Evolutionary conservation across 1,140 invertebrate genomes (phyloP).

Genomic region (Panonychus citri): DNA sequence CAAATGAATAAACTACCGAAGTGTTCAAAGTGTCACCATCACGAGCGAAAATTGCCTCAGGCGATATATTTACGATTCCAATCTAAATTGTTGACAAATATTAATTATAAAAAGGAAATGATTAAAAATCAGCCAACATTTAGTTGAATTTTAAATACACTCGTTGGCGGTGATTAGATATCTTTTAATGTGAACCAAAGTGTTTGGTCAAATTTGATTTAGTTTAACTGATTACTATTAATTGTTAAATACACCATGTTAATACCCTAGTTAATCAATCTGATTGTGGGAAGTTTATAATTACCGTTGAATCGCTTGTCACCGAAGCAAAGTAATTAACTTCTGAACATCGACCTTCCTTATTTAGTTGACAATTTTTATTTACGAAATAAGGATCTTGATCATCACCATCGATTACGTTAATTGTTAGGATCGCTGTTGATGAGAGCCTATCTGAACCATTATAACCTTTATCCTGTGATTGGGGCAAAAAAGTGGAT

Average conservation of each 20-base stretch:
- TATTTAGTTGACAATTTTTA: slow-evolving; percentile 31
- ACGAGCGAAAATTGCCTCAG: slow-evolving; percentile 63
- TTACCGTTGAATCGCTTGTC: slow-evolving; percentile 12
- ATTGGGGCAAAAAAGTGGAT: not conserved
- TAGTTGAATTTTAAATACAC: too few species aligned
- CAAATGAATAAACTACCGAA: slow-evolving; percentile 50
- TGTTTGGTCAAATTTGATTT: too few species aligned
- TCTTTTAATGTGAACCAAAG: too few species aligned
- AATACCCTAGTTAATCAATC: too few species aligned
- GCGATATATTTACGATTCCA: slow-evolving; percentile 52
- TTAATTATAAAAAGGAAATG: too few species aligned
- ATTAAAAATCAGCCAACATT: too few species aligned
- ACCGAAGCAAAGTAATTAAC: slow-evolving; percentile 13
- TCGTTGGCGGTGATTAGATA: too few species aligned
- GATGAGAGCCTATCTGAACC: slow-evolving; percentile 10
- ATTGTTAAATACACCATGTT: too few species aligned
- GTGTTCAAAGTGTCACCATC: slow-evolving; percentile 66
- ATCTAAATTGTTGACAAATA: slow-evolving; percentile 20
- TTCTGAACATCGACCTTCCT: slow-evolving; percentile 12
- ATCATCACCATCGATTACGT: slow-evolving; percentile 43
- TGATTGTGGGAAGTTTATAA: too few species aligned
- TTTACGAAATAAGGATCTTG: slow-evolving; percentile 39
- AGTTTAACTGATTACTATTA: too few species aligned
- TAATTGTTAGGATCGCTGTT: slow-evolving; percentile 48
- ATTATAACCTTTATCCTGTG: slow-evolving; percentile 12